Evolutionary conservation across 2,888 invertebrate genomes (phyloP).

Genomic region (Odontocolon sp.): DNA sequence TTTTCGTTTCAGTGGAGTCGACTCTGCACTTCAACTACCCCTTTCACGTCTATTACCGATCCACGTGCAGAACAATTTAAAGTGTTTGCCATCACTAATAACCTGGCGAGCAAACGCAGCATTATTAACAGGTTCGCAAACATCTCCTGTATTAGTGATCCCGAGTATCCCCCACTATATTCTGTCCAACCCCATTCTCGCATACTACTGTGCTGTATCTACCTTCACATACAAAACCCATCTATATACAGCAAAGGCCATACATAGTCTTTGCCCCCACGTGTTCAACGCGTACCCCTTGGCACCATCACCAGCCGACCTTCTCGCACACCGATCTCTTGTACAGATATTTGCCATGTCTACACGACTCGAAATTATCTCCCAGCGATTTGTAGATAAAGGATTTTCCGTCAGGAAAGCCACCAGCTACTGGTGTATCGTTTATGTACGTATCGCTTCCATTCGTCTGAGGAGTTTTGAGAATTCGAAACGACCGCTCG

Average conservation of each 20-base stretch:
- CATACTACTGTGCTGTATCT: conserved; percentile 9
- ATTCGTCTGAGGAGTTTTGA: neutral
- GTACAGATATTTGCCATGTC: conserved; percentile 79
- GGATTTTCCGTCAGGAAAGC: conserved; percentile 70
- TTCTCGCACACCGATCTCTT: conserved; percentile 75
- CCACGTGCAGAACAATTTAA: conserved; percentile 73
- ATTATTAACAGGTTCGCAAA: conserved; percentile 80
- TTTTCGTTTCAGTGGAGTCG: neutral
- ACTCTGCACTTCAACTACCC: too few species aligned
- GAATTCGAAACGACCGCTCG: too few species aligned
- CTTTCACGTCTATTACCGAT: conserved; percentile 62
- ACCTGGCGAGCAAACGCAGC: conserved; percentile 77
- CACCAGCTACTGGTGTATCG: conserved; percentile 8
- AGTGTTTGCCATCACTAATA: conserved; percentile 79
- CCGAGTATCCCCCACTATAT: conserved; percentile 64
- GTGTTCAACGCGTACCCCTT: conserved; percentile 49
- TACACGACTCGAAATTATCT: conserved; percentile 77
- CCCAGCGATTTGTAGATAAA: conserved; percentile 76
- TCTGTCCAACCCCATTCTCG: conserved; percentile 26
- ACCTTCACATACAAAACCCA: conserved; percentile 3
- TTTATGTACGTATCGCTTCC: neutral
- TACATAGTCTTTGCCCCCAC: conserved; percentile 48
- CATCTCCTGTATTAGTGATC: conserved; percentile 78
- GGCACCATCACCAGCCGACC: conserved; percentile 59
- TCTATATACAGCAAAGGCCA: conserved; percentile 41